A percentile compares a stretch with the other conserved stretches of the same genome.
Conservation (phyloP, 2,797 vertebrate genomes). For the Scolopax bukidnonensis region DNA sequence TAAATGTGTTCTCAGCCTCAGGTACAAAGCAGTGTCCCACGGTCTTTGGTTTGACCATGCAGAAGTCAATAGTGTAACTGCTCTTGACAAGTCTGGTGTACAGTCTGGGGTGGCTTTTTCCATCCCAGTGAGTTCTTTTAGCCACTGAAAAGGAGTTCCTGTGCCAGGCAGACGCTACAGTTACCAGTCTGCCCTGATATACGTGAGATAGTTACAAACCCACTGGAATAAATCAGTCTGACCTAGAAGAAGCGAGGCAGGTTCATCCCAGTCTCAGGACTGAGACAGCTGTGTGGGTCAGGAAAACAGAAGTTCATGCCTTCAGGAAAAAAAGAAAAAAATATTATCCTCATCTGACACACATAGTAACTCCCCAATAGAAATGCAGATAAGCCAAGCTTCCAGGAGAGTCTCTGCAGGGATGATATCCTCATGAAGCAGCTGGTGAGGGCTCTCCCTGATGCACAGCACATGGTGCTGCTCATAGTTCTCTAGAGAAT, state of each 20-base stretch:
- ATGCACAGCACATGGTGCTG: background rate
- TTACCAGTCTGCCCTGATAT: background rate
- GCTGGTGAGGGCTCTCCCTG: background rate
- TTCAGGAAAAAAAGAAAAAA: background rate
- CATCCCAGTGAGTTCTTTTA: background rate
- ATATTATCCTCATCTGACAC: background rate
- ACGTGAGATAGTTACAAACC: background rate
- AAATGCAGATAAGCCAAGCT: background rate
- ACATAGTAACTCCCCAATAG: background rate
- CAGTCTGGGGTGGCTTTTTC: background rate
- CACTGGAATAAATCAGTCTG: background rate
- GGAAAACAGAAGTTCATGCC: background rate
- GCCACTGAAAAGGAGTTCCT: background rate
- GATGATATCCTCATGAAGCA: background rate
- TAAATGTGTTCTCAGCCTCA: background rate
- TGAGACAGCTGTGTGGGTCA: background rate
- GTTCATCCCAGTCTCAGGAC: background rate
- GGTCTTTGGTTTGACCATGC: background rate
- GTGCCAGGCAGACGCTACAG: background rate
- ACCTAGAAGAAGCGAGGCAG: background rate
- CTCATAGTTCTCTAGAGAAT: background rate
- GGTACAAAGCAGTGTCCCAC: background rate
- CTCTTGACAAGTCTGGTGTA: background rate
- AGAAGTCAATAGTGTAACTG: background rate
- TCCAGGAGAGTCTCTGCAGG: background rate